Evolutionary conservation across 2,888 invertebrate genomes (phyloP).

Genomic region (Phyllotreta striolata): DNA sequence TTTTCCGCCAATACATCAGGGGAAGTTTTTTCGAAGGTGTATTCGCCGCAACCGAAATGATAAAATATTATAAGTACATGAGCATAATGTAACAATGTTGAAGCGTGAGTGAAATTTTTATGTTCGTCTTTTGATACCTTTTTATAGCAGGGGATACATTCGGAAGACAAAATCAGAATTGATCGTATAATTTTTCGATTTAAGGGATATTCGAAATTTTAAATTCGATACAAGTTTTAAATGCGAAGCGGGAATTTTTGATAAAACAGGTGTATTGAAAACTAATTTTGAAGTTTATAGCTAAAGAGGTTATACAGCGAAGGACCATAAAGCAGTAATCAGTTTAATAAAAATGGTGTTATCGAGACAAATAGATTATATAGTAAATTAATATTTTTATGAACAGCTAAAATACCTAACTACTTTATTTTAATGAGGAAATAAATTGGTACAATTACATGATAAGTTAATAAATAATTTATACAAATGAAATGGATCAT

Average conservation of each 20-base stretch:
- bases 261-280: conserved; percentile 16
- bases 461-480: no score
- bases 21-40: not conserved
- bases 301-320: conserved; percentile 4
- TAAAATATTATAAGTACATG: conserved; percentile 16
- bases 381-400: no score
- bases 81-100: conserved; percentile 15
- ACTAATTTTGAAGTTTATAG: conserved; percentile 15
- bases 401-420: no score
- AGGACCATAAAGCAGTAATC: conserved; percentile 5
- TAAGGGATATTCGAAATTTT: conserved; percentile 12
- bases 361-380: no score
- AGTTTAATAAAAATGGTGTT: not conserved
- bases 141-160: not conserved
- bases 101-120: conserved; percentile 18
- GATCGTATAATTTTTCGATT: conserved; percentile 18
- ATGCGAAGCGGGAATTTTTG: conserved; percentile 7
- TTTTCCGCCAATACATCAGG: no score
- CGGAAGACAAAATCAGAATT: conserved; percentile 16
- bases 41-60: conserved; percentile 1
- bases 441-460: no score
- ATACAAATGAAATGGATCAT: no score
- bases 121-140: conserved; percentile 16
- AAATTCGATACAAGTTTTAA: conserved; percentile 21
- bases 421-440: no score